phyloP scores from a whole-genome alignment of 2,113 vertebrate species.

The Hoplias malabaricus region DNA sequence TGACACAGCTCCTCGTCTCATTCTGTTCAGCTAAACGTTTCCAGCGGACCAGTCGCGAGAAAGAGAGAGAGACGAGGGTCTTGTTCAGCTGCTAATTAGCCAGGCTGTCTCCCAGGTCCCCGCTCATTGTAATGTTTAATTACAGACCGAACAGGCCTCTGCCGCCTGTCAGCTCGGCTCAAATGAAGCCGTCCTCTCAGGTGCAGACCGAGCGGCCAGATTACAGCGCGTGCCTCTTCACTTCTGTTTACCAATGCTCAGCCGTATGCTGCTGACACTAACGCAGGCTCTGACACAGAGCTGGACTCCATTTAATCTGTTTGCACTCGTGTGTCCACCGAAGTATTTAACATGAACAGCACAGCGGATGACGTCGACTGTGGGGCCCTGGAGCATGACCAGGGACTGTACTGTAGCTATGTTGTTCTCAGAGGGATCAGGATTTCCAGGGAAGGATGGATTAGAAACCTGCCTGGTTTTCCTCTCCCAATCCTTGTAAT shows the following conservation, averaged over 20 bases:
- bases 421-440: not conserved
- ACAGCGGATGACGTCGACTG: not conserved
- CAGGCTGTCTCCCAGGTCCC: slow-evolving; percentile 64
- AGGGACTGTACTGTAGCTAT: not conserved
- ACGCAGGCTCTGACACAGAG: not conserved
- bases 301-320: not conserved
- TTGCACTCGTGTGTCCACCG: not conserved
- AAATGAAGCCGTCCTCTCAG: slow-evolving; percentile 76
- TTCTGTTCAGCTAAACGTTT: slow-evolving; percentile 18
- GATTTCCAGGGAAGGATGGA: not conserved
- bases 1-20: slow-evolving; percentile 25
- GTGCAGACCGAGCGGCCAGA: slow-evolving; percentile 44
- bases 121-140: slow-evolving; percentile 94
- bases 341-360: not conserved
- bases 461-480: not conserved
- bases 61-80: slow-evolving; percentile 73
- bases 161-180: slow-evolving; percentile 72
- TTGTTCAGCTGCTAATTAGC: slow-evolving; percentile 90
- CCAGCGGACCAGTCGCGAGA: not conserved
- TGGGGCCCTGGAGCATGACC: not conserved
- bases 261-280: not conserved
- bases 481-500: slow-evolving; percentile 6
- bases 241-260: not conserved
- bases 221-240: not conserved
- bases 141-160: slow-evolving; percentile 86